Evolutionary conservation across 2,888 invertebrate genomes (phyloP), one percentile per base, ranked within the genome.

Genomic region (Nycteola revayana): DNA sequence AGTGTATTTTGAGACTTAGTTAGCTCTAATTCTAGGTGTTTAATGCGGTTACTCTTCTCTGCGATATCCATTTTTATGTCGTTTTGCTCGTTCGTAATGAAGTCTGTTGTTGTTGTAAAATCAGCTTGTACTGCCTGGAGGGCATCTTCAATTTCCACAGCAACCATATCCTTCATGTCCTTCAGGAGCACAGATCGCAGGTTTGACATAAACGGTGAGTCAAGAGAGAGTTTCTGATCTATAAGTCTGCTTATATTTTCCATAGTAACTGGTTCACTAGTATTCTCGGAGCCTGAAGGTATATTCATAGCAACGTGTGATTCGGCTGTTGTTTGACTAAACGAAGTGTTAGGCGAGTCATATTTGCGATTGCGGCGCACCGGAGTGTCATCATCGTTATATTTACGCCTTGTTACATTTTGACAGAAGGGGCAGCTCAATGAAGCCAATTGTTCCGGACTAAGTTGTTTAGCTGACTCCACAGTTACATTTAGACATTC

Each of bases 51-150:
- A 22, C 29, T 32, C 1, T 14, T 23, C 1, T 24, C 18, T 4
- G 4, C 9, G 2, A 45, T 9, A n/a, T 28, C 10, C 0, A 7
- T 8, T 9, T 32, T 38, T 5, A 45, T 7, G n/a, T 38, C 38
- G 0, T 8, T 20, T 23, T 45, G 45, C 27, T 43, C 43, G 1
- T 2, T 11, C 2, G 5, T 5, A 2, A 46, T 20, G 8, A 33
- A 46, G 10, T 51, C 43, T 0, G 48, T 46, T 0, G 45, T 42
- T 2, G 18, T 2, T 1, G 42, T 27, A 7, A 39, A 39, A 8
- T 34, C 39, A 10, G n/a, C n/a, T 9, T 34, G 27, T 0, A 37
- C 4, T 3, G n/a, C 2, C 1, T 31, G 10, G 1, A 34, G 7
- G 6, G 25, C 18, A 1, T 1, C 7, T 2, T 17, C 11, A 10